phyloP scores from a whole-genome alignment of 2,113 vertebrate species.

The Empidonax traillii region DNA sequence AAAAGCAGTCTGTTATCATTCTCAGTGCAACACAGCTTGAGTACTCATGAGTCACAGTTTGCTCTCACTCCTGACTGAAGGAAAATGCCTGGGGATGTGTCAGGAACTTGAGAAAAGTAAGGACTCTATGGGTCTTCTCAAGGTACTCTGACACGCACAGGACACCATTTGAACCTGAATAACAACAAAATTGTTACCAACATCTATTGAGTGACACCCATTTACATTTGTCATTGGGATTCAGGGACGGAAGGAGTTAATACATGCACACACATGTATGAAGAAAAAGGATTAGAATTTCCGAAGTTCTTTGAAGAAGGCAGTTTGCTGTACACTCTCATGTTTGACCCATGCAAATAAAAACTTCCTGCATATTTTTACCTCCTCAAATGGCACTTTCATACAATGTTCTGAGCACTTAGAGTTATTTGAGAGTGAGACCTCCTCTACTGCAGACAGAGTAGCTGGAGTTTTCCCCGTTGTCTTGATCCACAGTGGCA shows the following conservation, averaged over 20 bases:
- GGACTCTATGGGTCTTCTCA: neutral
- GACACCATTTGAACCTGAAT: neutral
- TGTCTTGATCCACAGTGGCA: neutral
- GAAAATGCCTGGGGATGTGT: neutral
- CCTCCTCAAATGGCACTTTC: neutral
- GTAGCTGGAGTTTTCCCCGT: neutral
- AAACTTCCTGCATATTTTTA: neutral
- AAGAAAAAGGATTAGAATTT: neutral
- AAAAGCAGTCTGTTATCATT: neutral
- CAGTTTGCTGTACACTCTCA: neutral
- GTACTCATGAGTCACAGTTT: neutral
- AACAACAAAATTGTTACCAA: neutral
- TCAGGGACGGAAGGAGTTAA: neutral
- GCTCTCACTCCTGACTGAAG: neutral
- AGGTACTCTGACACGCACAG: neutral
- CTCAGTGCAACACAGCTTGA: neutral
- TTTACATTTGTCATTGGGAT: neutral
- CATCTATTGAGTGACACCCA: neutral
- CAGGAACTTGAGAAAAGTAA: neutral
- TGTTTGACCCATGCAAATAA: neutral
- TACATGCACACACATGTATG: fast-evolving
- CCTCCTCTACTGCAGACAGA: neutral
- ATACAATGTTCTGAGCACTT: neutral
- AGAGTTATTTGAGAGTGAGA: neutral
- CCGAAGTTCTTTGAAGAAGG: neutral